Base-by-base conservation (phyloP, 30 jellyfish, hydroid and myxozoan genomes). In the Haliclystus octoradiatus region DNA sequence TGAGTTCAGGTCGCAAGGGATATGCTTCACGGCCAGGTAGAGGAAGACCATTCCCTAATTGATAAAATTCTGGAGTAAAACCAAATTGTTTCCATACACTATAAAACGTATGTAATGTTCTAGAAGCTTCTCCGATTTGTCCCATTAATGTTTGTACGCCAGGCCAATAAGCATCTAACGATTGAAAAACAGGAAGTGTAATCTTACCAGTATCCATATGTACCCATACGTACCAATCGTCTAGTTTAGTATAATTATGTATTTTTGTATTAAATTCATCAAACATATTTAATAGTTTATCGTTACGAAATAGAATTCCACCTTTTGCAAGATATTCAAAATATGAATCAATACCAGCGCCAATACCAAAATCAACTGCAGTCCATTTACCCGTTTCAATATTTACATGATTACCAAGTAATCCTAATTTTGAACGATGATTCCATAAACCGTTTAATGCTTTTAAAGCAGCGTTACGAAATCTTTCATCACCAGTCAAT, bases 111-210 rank as follows among this genome's bases (percentile, higher is more conserved):
- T 32, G 51, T n/a, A 86, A 53, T 29, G 96, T 86, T 31, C 94
- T 34, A 12, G 96, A 86, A 19, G 94, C 96, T 61, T 79, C 96
- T 24, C 96, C 96, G 15, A 86, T 74, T 62, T 86, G 73, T 15
- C 96, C 96, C 34, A 74, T 66, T 52, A 86, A 70, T 3, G 84
- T 79, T 89, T 84, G 93, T 23, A 86, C 67, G 13, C 96, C 96
- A 14, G 96, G 96, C 96, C 96, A 86, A 70, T 79, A 86, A 12
- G 96, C 96, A 49, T 86, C 96, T 28, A 86, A 61, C 50, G 96
- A 86, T 40, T 86, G 96, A 70, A 86, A 86, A 29, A 86, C 79
- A 4, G 96, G 96, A 70, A 86, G 49, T 15, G 96, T 50, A 34
- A 86, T 65, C 28, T 78, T 60, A 23, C 92, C 93, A 52, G 75